phyloP scores from a whole-genome alignment of 2,888 invertebrate species.

The Nasonia oneida region DNA sequence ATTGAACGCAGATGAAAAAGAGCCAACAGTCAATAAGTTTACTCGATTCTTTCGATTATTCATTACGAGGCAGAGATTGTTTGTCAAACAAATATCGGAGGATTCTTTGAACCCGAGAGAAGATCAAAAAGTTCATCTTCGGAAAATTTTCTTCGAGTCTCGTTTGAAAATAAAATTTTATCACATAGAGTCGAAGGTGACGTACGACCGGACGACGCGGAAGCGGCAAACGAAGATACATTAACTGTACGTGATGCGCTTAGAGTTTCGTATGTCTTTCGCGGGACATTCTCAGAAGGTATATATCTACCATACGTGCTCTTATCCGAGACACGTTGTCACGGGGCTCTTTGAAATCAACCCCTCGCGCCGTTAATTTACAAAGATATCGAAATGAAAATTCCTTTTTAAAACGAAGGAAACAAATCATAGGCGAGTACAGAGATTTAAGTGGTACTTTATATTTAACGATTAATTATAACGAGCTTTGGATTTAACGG shows the following conservation, averaged over 20 bases:
- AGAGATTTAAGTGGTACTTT: no score
- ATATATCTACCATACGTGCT: neutral
- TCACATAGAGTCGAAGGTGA: neutral
- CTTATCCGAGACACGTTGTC: neutral
- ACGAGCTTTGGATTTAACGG: neutral
- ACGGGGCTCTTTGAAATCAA: neutral
- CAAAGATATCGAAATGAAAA: no score
- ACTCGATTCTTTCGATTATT: no score
- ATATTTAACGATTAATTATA: no score
- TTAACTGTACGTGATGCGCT: constrained; percentile 53
- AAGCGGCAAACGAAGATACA: constrained; percentile 46
- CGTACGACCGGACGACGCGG: neutral
- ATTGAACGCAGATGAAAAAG: no score
- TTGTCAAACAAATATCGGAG: no score
- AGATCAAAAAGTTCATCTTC: neutral
- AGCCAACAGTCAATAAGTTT: no score
- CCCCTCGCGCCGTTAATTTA: no score
- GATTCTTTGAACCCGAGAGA: neutral
- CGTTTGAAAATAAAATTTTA: neutral
- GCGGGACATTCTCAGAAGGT: constrained; percentile 1
- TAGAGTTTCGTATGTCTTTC: constrained; percentile 27
- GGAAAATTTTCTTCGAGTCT: neutral
- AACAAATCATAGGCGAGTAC: no score
- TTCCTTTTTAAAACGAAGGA: no score
- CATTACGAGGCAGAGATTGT: no score